A percentile compares a stretch with the other conserved stretches of the same genome.
Evolutionary conservation across 2,888 invertebrate species (phyloP).

Genomic region (Rotaria macrura): DNA sequence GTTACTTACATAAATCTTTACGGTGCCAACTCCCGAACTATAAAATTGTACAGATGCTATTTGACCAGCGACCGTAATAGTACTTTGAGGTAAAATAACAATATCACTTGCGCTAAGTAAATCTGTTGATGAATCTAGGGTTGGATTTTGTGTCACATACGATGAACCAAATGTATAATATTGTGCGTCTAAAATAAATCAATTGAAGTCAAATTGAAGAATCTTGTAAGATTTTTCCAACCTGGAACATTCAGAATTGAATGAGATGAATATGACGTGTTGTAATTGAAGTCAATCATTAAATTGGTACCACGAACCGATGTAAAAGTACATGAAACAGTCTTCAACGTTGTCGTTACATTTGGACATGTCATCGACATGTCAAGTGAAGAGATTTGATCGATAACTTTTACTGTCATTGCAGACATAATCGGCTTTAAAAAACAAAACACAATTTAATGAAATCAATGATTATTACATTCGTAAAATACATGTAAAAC

Average conservation of each 20-base stretch:
- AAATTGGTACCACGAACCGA: not conserved
- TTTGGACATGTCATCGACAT: conserved; percentile 9
- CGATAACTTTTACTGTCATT: not conserved
- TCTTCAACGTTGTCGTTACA: not conserved
- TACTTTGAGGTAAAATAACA: not conserved
- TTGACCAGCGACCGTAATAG: not conserved
- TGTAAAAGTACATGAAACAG: not conserved
- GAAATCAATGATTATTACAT: no score
- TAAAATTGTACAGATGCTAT: not conserved
- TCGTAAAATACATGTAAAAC: no score
- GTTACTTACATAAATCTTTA: not conserved
- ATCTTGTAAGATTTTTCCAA: no score
- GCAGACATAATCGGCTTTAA: not conserved
- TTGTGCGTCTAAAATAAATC: not conserved
- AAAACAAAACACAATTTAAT: no score
- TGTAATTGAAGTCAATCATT: not conserved
- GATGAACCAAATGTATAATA: conserved; percentile 4
- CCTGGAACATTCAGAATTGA: not conserved
- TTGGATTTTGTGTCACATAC: not conserved
- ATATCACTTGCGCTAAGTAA: not conserved
- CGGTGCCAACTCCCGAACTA: not conserved
- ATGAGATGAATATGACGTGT: not conserved
- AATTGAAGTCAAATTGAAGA: no score
- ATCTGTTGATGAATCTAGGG: not conserved
- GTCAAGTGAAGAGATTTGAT: not conserved